These are phyloP conservation scores for Scomber scombrus DNA, from an alignment of 2,113 vertebrate genomes.

Conservation along the genomic window DNA sequence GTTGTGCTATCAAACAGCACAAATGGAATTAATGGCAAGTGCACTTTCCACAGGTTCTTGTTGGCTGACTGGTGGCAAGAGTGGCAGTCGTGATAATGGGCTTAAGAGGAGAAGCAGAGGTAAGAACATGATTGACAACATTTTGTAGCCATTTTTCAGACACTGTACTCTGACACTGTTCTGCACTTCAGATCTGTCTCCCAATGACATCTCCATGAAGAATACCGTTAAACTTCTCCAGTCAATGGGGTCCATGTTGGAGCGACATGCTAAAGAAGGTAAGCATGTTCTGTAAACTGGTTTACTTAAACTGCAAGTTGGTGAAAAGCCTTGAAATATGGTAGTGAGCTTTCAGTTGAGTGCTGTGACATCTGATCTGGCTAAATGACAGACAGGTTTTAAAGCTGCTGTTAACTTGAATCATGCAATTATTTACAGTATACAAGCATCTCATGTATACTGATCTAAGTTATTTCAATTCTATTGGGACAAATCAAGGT, in stretches of 20 bases:
- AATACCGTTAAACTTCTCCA: slow-evolving; percentile 15
- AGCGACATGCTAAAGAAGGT: slow-evolving; percentile 4
- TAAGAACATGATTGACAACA: not conserved
- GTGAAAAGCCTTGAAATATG: not conserved
- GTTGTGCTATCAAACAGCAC: not conserved
- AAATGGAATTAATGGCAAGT: not conserved
- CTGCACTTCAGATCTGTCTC: slow-evolving; percentile 8
- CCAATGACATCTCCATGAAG: not conserved
- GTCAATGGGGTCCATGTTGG: not conserved
- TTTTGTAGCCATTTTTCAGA: not conserved
- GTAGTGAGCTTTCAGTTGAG: no score
- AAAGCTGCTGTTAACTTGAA: no score
- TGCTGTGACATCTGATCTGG: no score
- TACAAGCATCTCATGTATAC: no score
- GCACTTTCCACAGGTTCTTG: slow-evolving; percentile 1
- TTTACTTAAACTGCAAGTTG: not conserved
- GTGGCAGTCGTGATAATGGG: not conserved
- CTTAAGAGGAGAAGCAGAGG: not conserved
- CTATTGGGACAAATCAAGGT: no score
- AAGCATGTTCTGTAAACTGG: not conserved
- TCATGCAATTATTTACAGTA: no score
- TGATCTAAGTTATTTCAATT: no score
- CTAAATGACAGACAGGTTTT: no score
- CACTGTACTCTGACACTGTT: not conserved
- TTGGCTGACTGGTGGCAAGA: not conserved